Base-by-base conservation (phyloP, 1,140 invertebrate species). In the Apis laboriosa region DNA sequence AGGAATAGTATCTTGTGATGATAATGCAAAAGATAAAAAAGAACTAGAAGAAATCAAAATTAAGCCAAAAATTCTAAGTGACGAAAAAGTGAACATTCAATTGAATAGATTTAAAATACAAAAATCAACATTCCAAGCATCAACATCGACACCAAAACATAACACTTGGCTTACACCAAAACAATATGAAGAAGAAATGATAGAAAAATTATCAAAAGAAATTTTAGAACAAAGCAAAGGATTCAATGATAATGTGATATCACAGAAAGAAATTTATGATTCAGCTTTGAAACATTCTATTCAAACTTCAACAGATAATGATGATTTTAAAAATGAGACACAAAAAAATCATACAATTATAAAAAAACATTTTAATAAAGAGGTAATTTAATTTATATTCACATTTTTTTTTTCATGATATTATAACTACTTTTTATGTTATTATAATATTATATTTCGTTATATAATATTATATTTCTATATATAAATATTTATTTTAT, bases 161-260 rank as follows among this genome's bases (percentile, higher is more conserved):
- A 68, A 77, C 17, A 68, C 77, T 21, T 70, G 60, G 56, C 49
- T 67, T 3, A 17, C 61, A 8, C 55, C 72, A 12, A 82, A 84
- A 67, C 15, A 63, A 58, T 77, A 75, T 9, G 87, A 90, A 28
- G 89, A 92, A 28, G 85, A 91, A 2, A 79, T 92, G 12, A 91
- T 93, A 58, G 88, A 90, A 70, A 91, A 87, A 77, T 86, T 93
- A 34, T 92, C 90, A 0, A 88, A 92, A 64, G 92, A 93, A 80
- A 92, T 93, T 86, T 85, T 93, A 51, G 91, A 92, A 56, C 92
- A 93, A 80, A 93, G 92, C 77, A 91, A 93, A 90, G 89, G 82
- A 51, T 71, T 91, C 13, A 70, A 43, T 43, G 75, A 34, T 28
- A 66, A 53, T 63, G 73, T 67, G 19, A 28, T 70, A 19, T 11